phyloP scores from a whole-genome alignment of 2,113 vertebrate species.

The Halcyon senegalensis region DNA sequence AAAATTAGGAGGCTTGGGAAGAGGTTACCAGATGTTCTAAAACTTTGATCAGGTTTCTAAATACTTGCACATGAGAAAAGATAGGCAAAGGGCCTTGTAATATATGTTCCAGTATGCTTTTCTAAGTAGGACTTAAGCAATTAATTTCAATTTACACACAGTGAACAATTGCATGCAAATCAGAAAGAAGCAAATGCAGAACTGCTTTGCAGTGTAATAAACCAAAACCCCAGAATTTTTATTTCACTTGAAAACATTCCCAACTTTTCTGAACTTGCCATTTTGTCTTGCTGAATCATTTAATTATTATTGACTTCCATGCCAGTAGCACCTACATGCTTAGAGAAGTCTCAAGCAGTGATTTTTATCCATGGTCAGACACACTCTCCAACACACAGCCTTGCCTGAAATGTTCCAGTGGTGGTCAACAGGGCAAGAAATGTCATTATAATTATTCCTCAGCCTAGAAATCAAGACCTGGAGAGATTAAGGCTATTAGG shows the following conservation, averaged over 20 bases:
- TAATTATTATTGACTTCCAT: background rate
- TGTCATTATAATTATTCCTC: background rate
- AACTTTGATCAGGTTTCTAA: background rate
- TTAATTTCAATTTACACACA: background rate
- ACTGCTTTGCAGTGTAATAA: background rate
- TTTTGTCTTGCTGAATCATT: background rate
- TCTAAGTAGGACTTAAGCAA: background rate
- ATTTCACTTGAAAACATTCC: background rate
- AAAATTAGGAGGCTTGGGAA: background rate
- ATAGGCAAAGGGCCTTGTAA: background rate
- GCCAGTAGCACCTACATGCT: background rate
- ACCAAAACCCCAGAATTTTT: accelerated
- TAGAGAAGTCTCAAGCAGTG: background rate
- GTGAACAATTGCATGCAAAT: background rate
- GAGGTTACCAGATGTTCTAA: background rate
- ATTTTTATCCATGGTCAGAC: background rate
- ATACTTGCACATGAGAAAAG: background rate
- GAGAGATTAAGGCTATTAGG: background rate
- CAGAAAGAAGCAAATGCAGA: background rate
- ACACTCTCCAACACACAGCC: background rate
- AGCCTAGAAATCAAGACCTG: background rate
- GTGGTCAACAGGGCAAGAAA: background rate
- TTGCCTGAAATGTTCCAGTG: background rate
- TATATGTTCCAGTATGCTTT: background rate
- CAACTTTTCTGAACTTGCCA: background rate